phyloP scores from a whole-genome alignment of 2,113 vertebrate species.

The Rhodinocichla rosea region DNA sequence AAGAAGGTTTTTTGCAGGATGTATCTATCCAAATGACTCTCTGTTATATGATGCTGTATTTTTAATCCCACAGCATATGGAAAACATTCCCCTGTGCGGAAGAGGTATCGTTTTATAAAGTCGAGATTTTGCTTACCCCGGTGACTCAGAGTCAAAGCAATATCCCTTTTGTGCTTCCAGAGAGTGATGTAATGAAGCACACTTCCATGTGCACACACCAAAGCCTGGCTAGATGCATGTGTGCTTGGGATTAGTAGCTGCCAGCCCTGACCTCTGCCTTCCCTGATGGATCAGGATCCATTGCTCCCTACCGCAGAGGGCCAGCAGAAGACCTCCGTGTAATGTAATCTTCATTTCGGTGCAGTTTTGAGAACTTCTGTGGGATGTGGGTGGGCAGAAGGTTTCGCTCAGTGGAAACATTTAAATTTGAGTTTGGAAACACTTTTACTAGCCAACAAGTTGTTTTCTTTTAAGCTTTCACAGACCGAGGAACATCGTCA shows the following conservation, averaged over 20 bases:
- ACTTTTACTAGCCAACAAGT: neutral
- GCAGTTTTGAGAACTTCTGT: neutral
- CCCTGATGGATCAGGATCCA: neutral
- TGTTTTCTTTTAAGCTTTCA: neutral
- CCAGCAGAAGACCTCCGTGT: neutral
- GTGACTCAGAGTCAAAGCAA: neutral
- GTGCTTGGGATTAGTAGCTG: neutral
- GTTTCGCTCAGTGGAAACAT: neutral
- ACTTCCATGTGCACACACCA: neutral
- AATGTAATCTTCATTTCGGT: neutral
- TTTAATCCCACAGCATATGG: slow-evolving; percentile 24
- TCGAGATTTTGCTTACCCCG: neutral
- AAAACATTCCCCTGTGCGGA: neutral
- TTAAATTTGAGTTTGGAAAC: slow-evolving; percentile 11
- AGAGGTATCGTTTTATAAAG: neutral
- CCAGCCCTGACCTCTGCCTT: neutral
- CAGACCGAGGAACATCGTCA: neutral
- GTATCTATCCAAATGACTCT: neutral
- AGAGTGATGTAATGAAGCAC: neutral
- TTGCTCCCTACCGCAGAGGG: neutral
- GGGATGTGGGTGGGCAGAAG: neutral
- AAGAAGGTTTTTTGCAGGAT: neutral
- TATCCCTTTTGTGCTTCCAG: neutral
- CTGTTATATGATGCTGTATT: neutral
- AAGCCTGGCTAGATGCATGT: neutral